These are phyloP conservation scores for Enteromius treurensis DNA, from an alignment of 2,797 vertebrate species.

Conservation along the genomic window DNA sequence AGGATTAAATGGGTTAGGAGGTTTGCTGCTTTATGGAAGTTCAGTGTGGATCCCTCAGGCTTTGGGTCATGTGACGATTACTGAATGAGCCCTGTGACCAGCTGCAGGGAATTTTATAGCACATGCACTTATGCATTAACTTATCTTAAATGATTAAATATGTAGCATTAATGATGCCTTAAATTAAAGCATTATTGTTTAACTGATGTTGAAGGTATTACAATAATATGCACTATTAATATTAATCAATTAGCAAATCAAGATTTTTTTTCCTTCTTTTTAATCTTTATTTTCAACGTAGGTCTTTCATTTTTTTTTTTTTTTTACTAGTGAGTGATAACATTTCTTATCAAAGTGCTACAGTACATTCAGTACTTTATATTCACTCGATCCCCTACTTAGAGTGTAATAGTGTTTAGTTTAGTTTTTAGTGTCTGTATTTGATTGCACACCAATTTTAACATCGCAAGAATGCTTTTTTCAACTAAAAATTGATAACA, in stretches of 20 bases:
- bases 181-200: neutral
- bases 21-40: conserved; percentile 31
- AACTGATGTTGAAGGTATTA: neutral
- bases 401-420: conserved; percentile 19
- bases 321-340: neutral
- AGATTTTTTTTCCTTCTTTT: too few species aligned
- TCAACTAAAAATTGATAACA: conserved; percentile 41
- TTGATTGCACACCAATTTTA: conserved; percentile 37
- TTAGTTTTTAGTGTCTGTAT: conserved; percentile 23
- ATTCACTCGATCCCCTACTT: conserved; percentile 8
- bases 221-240: neutral
- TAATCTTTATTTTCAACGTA: neutral
- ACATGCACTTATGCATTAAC: neutral
- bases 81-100: conserved; percentile 73
- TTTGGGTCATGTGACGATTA: conserved; percentile 87
- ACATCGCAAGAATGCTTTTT: conserved; percentile 41
- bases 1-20: conserved; percentile 84
- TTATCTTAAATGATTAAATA: neutral
- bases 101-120: conserved; percentile 33
- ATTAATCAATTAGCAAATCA: too few species aligned
- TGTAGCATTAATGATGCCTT: neutral
- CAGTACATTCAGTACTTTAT: neutral
- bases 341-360: neutral
- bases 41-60: conserved; percentile 56
- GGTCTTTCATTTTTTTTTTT: neutral